These are phyloP conservation scores for Sepiola atlantica DNA, from an alignment of 2,888 invertebrate genomes.

Conservation along the genomic window DNA sequence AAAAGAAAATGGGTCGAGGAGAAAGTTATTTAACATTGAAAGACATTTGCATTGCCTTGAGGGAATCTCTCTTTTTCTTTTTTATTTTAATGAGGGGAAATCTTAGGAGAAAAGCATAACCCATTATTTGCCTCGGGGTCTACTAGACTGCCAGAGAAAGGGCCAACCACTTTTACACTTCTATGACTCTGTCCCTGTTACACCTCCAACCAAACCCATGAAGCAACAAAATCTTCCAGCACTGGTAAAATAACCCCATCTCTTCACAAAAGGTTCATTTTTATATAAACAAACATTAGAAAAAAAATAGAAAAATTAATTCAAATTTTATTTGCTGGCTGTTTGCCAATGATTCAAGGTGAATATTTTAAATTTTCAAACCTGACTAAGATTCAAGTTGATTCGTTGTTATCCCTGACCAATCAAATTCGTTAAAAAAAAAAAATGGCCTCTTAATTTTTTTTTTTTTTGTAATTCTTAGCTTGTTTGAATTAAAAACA, in stretches of 20 bases:
- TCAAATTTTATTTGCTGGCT: not conserved
- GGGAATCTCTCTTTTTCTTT: not conserved
- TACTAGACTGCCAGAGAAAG: not conserved
- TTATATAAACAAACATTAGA: not conserved
- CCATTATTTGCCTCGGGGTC: not conserved
- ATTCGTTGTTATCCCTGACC: not conserved
- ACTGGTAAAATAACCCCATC: not conserved
- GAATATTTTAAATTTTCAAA: not conserved
- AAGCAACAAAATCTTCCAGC: not conserved
- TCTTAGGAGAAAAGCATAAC: conserved; percentile 5
- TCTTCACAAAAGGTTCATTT: not conserved
- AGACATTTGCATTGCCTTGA: not conserved
- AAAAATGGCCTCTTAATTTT: not conserved
- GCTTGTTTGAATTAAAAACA: not conserved
- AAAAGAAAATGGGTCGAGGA: not conserved
- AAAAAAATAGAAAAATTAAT: not conserved
- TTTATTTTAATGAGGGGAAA: not conserved
- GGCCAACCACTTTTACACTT: not conserved
- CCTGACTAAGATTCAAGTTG: not conserved
- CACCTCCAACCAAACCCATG: not conserved
- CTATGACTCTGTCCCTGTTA: not conserved
- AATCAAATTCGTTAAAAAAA: not conserved
- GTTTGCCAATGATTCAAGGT: not conserved
- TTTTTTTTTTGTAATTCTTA: not conserved
- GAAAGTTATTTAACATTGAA: conserved; percentile 6